A percentile compares a stretch with the other conserved stretches of the same genome.
Conservation (phyloP, 1,140 invertebrate genomes). For the Bombus terrestris region DNA sequence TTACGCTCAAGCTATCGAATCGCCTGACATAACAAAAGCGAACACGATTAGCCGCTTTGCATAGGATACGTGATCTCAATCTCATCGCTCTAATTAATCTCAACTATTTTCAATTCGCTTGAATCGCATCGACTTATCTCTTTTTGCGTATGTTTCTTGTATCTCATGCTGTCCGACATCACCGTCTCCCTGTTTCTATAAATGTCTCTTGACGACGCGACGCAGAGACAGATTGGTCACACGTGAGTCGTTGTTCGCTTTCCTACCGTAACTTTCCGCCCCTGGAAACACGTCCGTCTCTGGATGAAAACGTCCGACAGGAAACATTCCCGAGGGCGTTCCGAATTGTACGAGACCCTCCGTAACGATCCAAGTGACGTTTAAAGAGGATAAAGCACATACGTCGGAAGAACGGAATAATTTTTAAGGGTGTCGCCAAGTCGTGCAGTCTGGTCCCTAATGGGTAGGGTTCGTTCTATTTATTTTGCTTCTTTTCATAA, state of each 20-base stretch:
- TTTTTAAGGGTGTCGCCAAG: constrained; percentile 22
- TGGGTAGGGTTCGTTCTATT: constrained; percentile 24
- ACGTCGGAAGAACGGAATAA: constrained; percentile 30
- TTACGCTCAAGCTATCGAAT: neutral
- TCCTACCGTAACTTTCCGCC: constrained; percentile 60
- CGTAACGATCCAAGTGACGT: constrained; percentile 34
- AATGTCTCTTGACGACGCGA: constrained; percentile 11
- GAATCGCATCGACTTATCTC: neutral
- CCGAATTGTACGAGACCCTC: constrained; percentile 28
- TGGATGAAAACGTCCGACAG: constrained; percentile 67
- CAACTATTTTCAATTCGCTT: neutral
- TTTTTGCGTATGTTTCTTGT: constrained; percentile 23
- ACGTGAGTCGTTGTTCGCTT: constrained; percentile 64
- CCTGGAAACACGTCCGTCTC: constrained; percentile 30
- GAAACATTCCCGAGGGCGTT: constrained; percentile 50
- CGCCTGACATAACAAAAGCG: constrained; percentile 10
- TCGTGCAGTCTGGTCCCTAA: neutral
- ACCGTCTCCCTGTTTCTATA: constrained; percentile 33
- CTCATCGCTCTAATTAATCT: neutral
- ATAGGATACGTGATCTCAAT: neutral
- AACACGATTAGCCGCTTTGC: constrained; percentile 5
- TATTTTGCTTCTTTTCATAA: constrained; percentile 4
- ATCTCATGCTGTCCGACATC: neutral
- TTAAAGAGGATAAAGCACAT: neutral
- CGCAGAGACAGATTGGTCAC: constrained; percentile 60